Evolutionary conservation across 1,140 invertebrate species (phyloP).

Genomic region (Tetramorium parvispinum): DNA sequence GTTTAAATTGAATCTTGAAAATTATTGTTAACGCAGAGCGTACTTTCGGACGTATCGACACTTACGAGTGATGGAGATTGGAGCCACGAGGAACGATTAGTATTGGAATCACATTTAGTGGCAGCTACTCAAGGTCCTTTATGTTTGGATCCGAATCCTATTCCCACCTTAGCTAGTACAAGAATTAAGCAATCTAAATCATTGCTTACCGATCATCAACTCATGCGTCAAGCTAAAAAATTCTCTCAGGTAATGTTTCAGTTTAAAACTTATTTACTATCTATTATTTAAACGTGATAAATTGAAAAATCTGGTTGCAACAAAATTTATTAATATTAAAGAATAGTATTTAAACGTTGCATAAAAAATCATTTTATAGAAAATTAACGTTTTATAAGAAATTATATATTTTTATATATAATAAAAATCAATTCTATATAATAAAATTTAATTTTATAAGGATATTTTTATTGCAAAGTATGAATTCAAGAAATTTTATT

Average conservation of each 20-base stretch:
- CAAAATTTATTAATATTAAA: background rate
- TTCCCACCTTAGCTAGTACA: conserved; percentile 91
- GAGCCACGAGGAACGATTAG: conserved; percentile 92
- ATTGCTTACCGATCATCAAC: conserved; percentile 90
- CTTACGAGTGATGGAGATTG: conserved; percentile 89
- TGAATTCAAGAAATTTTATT: conserved; percentile 2
- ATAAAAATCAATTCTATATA: background rate
- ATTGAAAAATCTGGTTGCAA: background rate
- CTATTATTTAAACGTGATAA: background rate
- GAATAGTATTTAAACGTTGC: conserved; percentile 15
- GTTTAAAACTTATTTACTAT: conserved; percentile 1
- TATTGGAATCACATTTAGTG: conserved; percentile 93
- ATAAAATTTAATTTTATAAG: background rate
- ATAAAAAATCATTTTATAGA: background rate
- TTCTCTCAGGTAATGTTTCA: conserved; percentile 88
- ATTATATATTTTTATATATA: background rate
- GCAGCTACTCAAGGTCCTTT: conserved; percentile 93
- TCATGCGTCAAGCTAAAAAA: conserved; percentile 91
- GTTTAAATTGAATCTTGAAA: conserved; percentile 27
- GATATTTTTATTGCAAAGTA: background rate
- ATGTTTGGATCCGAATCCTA: conserved; percentile 94
- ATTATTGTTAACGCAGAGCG: conserved; percentile 85
- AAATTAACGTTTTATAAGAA: background rate
- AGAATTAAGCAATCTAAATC: conserved; percentile 91
- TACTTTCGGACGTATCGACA: conserved; percentile 91